Conservation (phyloP, 92 coral and sea anemone genomes). For the Zoanthus gigantus region DNA sequence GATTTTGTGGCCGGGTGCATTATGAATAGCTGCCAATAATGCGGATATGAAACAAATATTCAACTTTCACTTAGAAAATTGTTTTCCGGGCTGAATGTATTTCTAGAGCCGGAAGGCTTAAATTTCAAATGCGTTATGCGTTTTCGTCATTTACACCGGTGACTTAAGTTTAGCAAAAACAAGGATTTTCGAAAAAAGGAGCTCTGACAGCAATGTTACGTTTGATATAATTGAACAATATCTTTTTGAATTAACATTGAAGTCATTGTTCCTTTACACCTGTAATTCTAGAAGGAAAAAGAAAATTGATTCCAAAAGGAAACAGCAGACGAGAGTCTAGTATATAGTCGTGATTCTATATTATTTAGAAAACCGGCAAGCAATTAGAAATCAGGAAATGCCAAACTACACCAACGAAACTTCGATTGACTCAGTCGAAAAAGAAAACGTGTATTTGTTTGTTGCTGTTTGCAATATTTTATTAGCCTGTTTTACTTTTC, state of each 20-base stretch:
- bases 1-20: background rate
- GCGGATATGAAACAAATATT: conserved; percentile 6
- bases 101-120: background rate
- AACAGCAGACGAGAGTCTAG: background rate
- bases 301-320: no score
- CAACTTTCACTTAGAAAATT: background rate
- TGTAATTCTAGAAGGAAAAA: background rate
- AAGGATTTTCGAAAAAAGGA: background rate
- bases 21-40: background rate
- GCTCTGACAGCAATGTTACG: background rate
- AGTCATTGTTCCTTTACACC: background rate
- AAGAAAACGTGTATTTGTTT: background rate
- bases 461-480: conserved; percentile 32
- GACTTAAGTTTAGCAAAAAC: background rate
- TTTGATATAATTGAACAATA: background rate
- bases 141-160: background rate
- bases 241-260: background rate
- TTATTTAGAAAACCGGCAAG: background rate
- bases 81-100: background rate
- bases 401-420: conserved; percentile 9
- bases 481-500: conserved; percentile 56
- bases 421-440: background rate
- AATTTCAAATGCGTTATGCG: no score
- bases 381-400: background rate
- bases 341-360: background rate